Base-by-base conservation (phyloP, 2,797 vertebrate genomes). In the Toxotes lorentzi region DNA sequence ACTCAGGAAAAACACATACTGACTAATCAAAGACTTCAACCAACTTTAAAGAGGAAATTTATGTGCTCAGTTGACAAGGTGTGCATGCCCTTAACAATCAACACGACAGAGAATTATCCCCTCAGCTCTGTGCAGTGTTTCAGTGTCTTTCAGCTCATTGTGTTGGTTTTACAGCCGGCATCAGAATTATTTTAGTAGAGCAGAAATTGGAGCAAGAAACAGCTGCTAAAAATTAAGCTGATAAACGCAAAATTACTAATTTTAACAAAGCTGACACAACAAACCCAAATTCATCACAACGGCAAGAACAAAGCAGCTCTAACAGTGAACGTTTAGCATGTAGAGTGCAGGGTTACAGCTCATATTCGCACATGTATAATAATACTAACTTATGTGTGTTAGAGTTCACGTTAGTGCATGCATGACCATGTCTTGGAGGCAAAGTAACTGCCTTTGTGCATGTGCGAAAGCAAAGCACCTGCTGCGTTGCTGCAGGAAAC, bases 401-500 rank as follows among this genome's bases (percentile, higher is more conserved):
- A 23, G 35, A 76, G 43, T 76, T 67, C 13, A 41, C 73, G 71
- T 70, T 54, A 41, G 54, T 58, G 57, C 53, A 64, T 32, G 79
- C 58, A 72, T 57, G 50, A 47, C 47, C 27, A 30, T 3, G 70
- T 62, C 19, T 32, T 43, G 19, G 19, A 27, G 57, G 57, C 47
- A 45, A 17, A 45, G 72, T 23, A 51, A 35, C 35, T 35, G 35
- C 35, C 7, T 9, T 35, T 41, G 40, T 41, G 40, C 14, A 70
- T 72, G 63, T 71, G 54, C 13, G 73, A 24, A 48, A 7, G 64
- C 8, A 34, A 92, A 86, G 84, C 92, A 95, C 91, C 91, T 94
- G 94, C 92, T 94, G 86, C 38, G 32, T 78, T 83, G 84, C 85
- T 85, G 65, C 91, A 95, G 93, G 92, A 94, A 93, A 92, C 94